These are phyloP conservation scores for Halictus rubicundus DNA, from an alignment of 1,140 invertebrate genomes.

Conservation along the genomic window DNA sequence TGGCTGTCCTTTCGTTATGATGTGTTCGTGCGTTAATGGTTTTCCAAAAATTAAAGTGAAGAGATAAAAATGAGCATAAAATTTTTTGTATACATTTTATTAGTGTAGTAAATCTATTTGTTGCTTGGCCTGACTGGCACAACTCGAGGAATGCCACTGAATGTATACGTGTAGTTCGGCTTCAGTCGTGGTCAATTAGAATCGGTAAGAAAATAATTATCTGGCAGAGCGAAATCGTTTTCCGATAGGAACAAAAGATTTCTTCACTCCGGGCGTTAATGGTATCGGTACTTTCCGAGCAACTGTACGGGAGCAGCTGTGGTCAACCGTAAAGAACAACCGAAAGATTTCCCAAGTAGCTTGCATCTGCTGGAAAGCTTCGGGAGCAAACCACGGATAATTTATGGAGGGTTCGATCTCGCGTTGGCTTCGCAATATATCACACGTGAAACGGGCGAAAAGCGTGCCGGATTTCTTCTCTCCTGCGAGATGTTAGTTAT, in stretches of 20 bases:
- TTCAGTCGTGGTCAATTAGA: too few relatives aligned
- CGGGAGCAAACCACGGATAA: conserved; percentile 18
- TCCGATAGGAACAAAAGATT: not conserved
- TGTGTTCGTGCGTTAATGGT: too few relatives aligned
- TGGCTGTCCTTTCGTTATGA: too few relatives aligned
- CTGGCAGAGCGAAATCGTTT: not conserved
- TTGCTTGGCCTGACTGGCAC: too few relatives aligned
- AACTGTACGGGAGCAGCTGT: not conserved
- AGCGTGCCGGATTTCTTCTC: conserved; percentile 12
- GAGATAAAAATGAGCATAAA: too few relatives aligned
- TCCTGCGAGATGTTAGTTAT: not conserved
- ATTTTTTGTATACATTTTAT: too few relatives aligned
- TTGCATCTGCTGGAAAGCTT: conserved; percentile 20
- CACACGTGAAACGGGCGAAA: not conserved
- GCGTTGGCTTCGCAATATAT: conserved; percentile 31
- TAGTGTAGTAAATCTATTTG: too few relatives aligned
- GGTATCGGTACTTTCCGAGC: not conserved
- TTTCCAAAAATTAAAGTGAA: too few relatives aligned
- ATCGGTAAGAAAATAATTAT: not conserved
- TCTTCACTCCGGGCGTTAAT: not conserved
- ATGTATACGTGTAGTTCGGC: too few relatives aligned
- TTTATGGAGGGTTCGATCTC: conserved; percentile 50
- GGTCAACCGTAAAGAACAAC: not conserved
- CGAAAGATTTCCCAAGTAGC: conserved; percentile 35
- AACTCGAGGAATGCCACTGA: too few relatives aligned